Evolutionary conservation across 2,888 invertebrate species (phyloP), one percentile per base, ranked within the genome.

Genomic region (Oscheius sp.): DNA sequence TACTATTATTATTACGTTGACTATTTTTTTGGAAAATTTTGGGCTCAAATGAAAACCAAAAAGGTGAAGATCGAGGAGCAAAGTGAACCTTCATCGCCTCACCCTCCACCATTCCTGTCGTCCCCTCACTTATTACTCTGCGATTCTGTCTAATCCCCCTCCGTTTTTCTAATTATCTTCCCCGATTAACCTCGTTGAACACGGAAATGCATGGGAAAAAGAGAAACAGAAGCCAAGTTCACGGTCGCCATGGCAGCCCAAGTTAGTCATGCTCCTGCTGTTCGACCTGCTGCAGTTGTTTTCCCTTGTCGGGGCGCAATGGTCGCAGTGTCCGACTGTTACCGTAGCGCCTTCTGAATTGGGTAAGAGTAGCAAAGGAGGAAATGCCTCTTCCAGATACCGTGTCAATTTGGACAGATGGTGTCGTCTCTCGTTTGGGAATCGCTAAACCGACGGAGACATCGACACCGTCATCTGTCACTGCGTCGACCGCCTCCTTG

Each of bases 351-450:
- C 23, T 13, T 2, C 3, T 13, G 55, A 55, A 18, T 23, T 55
- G 13, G 55, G 55, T 55, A 55, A 13, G 21, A 25, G 21, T 23
- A 25, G 25, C 21, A 6, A 55, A 55, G 9, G 18, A 18, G 16
- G 21, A 6, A 6, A 35, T 12, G 3, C 13, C 9, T 9, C 6
- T 27, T 66, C 9, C 27, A 66, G 66, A 49, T 49, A 25, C 66
- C 9, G 52, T 66, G 5, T 66, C 66, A 0, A 52, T 52, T 6
- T 66, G 66, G 66, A 66, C 66, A 16, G 66, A 66, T 52, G 66
- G 52, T 12, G 66, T 66, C 27, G 27, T 21, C 27, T 66, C 66
- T 2, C 21, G 49, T 13, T 27, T 66, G 23, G 49, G 23, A 6
- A 52, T 52, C 1, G 27, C 49, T 5, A 49, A 49, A 12, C 66